These are phyloP conservation scores for Lerista edwardsae DNA, from an alignment of 2,797 vertebrate species.

Conservation along the genomic window DNA sequence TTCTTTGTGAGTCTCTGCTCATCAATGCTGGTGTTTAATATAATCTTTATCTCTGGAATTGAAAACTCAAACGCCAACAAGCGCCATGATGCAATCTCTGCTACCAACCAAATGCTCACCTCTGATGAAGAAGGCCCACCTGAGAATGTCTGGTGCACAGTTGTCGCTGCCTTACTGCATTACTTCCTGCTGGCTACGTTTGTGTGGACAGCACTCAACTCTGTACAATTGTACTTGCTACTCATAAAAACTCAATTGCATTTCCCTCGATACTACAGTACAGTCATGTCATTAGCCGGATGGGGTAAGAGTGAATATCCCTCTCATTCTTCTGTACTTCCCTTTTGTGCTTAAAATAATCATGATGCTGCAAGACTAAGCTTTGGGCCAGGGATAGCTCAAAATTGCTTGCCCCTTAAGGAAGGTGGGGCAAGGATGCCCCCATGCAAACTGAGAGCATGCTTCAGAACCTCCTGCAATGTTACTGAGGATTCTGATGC, in stretches of 20 bases:
- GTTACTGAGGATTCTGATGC: background rate
- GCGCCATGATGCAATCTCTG: rapidly evolving
- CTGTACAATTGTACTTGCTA: slow-evolving; percentile 70
- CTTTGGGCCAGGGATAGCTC: background rate
- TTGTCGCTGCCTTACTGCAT: slow-evolving; percentile 70
- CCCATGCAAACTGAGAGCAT: background rate
- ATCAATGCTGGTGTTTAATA: slow-evolving; percentile 79
- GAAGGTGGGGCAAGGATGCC: background rate
- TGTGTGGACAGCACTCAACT: slow-evolving; percentile 73
- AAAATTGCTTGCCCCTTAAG: background rate
- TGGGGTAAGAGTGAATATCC: slow-evolving; percentile 75
- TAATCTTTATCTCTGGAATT: slow-evolving; percentile 78
- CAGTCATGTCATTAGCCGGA: slow-evolving; percentile 49
- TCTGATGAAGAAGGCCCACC: background rate
- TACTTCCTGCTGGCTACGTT: slow-evolving; percentile 80
- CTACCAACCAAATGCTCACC: background rate
- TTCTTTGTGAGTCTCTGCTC: slow-evolving; percentile 75
- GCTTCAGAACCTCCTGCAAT: background rate
- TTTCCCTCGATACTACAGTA: slow-evolving; percentile 60
- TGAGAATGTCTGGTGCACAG: slow-evolving; percentile 53
- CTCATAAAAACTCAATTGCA: slow-evolving; percentile 57
- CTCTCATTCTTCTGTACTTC: background rate
- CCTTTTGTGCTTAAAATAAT: background rate
- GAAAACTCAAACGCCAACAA: slow-evolving; percentile 60
- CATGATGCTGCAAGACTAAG: background rate